phyloP scores from a whole-genome alignment of 2,113 vertebrate genomes.

The Notarius quadriscutis region DNA sequence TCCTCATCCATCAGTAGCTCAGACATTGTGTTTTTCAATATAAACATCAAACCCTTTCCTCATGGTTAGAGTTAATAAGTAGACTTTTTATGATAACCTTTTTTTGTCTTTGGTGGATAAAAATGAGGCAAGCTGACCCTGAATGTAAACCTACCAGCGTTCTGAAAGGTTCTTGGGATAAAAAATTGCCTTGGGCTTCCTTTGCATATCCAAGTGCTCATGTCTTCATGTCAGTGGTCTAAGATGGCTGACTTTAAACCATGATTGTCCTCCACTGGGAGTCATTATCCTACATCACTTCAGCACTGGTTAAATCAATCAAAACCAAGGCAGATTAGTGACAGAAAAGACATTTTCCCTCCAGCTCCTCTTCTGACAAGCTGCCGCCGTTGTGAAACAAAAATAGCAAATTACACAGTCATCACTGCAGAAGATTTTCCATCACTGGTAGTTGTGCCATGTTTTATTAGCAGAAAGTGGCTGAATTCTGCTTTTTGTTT shows the following conservation, averaged over 20 bases:
- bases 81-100: not conserved
- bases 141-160: too few relatives aligned
- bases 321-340: not conserved
- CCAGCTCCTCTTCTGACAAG: not conserved
- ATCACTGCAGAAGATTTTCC: not conserved
- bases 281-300: slow-evolving; percentile 1
- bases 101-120: not conserved
- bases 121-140: not conserved
- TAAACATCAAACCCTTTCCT: not conserved
- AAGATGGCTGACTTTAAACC: not conserved
- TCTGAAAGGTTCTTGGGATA: not conserved
- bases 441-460: not conserved
- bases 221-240: not conserved
- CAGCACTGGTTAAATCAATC: slow-evolving; percentile 5
- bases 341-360: not conserved
- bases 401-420: slow-evolving; percentile 19
- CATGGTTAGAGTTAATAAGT: not conserved
- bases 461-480: not conserved
- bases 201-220: not conserved
- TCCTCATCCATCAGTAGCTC: not conserved
- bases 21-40: not conserved
- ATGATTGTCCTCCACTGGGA: not conserved
- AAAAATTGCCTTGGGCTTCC: not conserved
- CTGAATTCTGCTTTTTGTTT: not conserved
- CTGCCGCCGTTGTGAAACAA: not conserved